A percentile compares a stretch with the other conserved stretches of the same genome.
These are phyloP conservation scores for Dryadula phaetusa DNA, from an alignment of 2,888 invertebrate genomes.

Conservation along the genomic window DNA sequence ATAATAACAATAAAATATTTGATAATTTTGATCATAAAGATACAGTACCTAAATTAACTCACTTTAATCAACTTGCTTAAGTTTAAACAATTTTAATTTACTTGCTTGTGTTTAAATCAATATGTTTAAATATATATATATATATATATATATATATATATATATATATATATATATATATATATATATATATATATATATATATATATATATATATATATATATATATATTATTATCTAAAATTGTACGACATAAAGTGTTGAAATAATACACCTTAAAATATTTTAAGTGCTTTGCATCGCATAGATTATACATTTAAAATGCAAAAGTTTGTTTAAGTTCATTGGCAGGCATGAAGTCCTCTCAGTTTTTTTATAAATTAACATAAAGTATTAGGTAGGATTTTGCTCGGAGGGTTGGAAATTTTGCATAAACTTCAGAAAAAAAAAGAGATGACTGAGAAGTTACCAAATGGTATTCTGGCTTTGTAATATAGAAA, in stretches of 20 bases:
- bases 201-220: too few species aligned
- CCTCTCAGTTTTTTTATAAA: not conserved
- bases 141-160: too few species aligned
- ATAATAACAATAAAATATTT: not conserved
- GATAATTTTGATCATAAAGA: not conserved
- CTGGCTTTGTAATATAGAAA: not conserved
- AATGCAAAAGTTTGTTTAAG: not conserved
- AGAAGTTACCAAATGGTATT: constrained; percentile 1
- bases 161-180: too few species aligned
- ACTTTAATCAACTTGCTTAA: too few species aligned
- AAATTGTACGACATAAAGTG: not conserved
- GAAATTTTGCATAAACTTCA: constrained; percentile 4
- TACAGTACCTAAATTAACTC: too few species aligned
- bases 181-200: too few species aligned
- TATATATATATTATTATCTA: too few species aligned
- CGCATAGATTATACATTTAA: not conserved
- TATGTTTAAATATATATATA: too few species aligned
- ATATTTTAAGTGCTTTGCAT: not conserved
- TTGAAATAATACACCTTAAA: not conserved
- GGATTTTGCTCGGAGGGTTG: not conserved
- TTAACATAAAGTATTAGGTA: constrained; percentile 5
- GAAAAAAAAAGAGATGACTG: not conserved
- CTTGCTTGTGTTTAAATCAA: too few species aligned
- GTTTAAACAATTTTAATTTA: too few species aligned
- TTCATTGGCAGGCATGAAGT: not conserved